phyloP scores from a whole-genome alignment of 1,140 invertebrate species.

The Heliothis subflexa region DNA sequence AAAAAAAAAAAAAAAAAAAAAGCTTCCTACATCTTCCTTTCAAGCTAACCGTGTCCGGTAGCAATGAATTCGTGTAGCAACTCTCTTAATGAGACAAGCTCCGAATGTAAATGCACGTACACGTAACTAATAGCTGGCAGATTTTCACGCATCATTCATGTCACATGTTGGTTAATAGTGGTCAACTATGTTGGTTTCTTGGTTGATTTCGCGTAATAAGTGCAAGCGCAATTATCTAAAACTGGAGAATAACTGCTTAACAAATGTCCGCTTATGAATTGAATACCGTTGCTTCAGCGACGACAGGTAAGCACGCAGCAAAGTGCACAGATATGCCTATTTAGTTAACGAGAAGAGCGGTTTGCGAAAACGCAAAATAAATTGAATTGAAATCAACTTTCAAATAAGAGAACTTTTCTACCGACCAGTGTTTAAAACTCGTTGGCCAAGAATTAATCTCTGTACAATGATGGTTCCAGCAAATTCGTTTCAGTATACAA shows the following conservation, averaged over 20 bases:
- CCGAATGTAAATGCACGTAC: slow-evolving; percentile 28
- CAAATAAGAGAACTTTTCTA: background rate
- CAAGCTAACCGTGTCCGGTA: slow-evolving; percentile 13
- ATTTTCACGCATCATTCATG: slow-evolving; percentile 69
- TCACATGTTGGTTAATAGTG: slow-evolving; percentile 63
- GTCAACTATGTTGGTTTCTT: slow-evolving; percentile 59
- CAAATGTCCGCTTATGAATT: slow-evolving; percentile 58
- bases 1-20: no score
- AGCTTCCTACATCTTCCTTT: slow-evolving; percentile 31
- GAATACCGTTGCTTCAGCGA: slow-evolving; percentile 41
- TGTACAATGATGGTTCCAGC: background rate
- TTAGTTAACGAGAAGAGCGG: background rate
- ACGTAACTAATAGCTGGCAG: slow-evolving; percentile 31
- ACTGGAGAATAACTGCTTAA: slow-evolving; percentile 67
- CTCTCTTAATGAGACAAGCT: slow-evolving; percentile 38
- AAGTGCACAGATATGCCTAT: background rate
- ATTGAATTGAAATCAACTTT: background rate
- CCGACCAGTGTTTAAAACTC: background rate
- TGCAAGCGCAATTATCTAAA: slow-evolving; percentile 70
- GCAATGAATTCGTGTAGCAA: slow-evolving; percentile 26
- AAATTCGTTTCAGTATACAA: slow-evolving; percentile 26
- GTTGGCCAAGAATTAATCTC: background rate
- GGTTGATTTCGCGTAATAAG: slow-evolving; percentile 63
- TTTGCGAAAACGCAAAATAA: background rate
- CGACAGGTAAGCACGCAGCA: background rate